phyloP scores from a whole-genome alignment of 2,888 invertebrate genomes.

The Anorthoa munda region DNA sequence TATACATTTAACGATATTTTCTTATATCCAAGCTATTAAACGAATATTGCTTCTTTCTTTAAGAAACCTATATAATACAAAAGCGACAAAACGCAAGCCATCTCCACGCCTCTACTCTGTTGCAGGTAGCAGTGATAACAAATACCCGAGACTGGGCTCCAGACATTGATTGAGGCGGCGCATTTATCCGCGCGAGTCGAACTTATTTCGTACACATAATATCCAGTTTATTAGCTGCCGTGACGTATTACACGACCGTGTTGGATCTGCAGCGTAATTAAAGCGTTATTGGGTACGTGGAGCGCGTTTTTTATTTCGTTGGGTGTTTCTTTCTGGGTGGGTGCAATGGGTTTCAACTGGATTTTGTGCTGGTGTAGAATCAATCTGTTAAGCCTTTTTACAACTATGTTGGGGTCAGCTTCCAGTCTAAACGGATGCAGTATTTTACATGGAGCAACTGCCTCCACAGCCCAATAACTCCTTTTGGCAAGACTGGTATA shows the following conservation, averaged over 20 bases:
- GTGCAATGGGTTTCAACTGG: neutral
- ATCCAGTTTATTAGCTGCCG: slow-evolving; percentile 79
- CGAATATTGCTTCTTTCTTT: too few species aligned
- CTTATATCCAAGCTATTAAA: too few species aligned
- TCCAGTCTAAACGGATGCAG: neutral
- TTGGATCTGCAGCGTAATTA: slow-evolving; percentile 64
- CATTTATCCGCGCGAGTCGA: slow-evolving; percentile 78
- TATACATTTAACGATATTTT: too few species aligned
- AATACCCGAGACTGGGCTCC: slow-evolving; percentile 72
- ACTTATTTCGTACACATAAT: slow-evolving; percentile 76
- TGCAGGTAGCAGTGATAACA: slow-evolving; percentile 75
- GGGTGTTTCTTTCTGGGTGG: neutral
- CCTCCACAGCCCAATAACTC: too few species aligned
- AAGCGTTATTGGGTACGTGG: slow-evolving; percentile 58
- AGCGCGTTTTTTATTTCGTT: slow-evolving; percentile 37
- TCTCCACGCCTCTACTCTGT: slow-evolving; percentile 42
- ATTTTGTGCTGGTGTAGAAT: neutral
- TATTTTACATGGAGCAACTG: too few species aligned
- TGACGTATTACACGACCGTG: slow-evolving; percentile 71
- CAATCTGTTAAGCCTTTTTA: neutral
- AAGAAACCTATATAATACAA: neutral
- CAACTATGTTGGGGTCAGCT: neutral
- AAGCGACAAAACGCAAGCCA: neutral
- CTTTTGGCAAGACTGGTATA: too few species aligned
- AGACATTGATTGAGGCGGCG: slow-evolving; percentile 81